Evolutionary conservation across 2,113 vertebrate species (phyloP), one percentile per base, ranked within the genome.

Genomic region (Odocoileus hemionus): DNA sequence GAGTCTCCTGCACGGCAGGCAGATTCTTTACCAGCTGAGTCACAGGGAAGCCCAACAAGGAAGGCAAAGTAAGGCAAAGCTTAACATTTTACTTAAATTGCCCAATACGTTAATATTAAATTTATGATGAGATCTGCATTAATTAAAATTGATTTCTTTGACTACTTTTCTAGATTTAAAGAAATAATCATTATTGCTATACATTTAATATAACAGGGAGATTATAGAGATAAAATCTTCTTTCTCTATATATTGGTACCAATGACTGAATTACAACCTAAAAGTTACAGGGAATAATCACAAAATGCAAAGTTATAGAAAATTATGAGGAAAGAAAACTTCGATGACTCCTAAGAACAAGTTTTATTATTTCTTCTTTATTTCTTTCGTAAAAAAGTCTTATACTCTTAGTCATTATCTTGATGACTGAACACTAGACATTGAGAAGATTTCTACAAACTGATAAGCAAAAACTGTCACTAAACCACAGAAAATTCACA

Each of bases 401-500:
- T 36, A 74, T 23, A 87, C 43, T 95, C 47, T 92, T 92, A 61
- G 9, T 54, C 54, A 67, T 78, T 97, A 64, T 86, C 83, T 90
- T 97, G 92, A 94, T 92, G 45, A n/a, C 82, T 26, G 52, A 54
- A 90, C 52, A 57, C 33, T 43, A 84, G 93, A 87, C 4, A 28
- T 6, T 94, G 47, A n/a, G 16, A 39, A 98, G 74, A 88, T 58
- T 67, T 96, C 57, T 96, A 88, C 23, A 26, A 86, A 23, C 1
- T 90, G 36, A 83, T 91, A 87, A 82, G 89, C 70, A 90, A 97
- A 96, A 94, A n/a, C 76, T n/a, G 61, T 3, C 61, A 26, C 16
- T 64, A 84, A 98, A 13, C 6, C 82, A 94, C 21, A 97, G 91
- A 97, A 95, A 97, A 96, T 26, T 21, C 9, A 94, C 25, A 96